Evolutionary conservation across 2,113 vertebrate species (phyloP), one percentile per base, ranked within the genome.

Genomic region (Oceanites oceanicus): DNA sequence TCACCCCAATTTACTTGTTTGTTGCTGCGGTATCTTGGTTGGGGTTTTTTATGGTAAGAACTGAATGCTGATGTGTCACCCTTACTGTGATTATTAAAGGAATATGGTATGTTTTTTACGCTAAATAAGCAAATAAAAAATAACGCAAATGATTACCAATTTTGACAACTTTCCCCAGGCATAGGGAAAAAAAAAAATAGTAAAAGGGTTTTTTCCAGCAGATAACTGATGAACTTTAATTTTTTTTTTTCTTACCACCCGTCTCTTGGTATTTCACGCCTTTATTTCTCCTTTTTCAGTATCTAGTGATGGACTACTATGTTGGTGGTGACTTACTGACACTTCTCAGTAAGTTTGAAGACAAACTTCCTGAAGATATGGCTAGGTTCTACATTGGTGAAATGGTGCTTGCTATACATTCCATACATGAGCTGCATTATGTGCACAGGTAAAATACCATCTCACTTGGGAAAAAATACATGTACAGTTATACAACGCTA

Each of bases 261-360:
- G 7, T 87, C 9, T 90, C 23, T 77, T 12, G 45, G 15, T 77
- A 13, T 19, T 66, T 44, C 25, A 18, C 40, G 83, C 29, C 44
- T 90, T 71, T 73, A 42, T 79, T 42, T 97, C 47, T 74, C 42
- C 20, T 26, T 79, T 68, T 97, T 59, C 86, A 99, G 99, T 99
- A 99, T 95, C 97, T 99, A 90, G 99, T 99, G 87, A 99, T 99
- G 99, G 99, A 99, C 95, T 99, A 99, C 98, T 99, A 99, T 5
- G 99, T 99, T 88, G 99, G 99, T 13, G 99, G 99, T 4, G 99
- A 99, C 96, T 97, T 99, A 91, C 97, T 99, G 97, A 99, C 99
- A 1, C 98, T 99, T 94, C 99, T 99, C 97, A 99, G 99, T 97
- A 99, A 99, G 94, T 99, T 99, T 91, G 99, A 99, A 97, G 99